Evolutionary conservation across 2,888 invertebrate species (phyloP).

Genomic region (Aphodius granarius): DNA sequence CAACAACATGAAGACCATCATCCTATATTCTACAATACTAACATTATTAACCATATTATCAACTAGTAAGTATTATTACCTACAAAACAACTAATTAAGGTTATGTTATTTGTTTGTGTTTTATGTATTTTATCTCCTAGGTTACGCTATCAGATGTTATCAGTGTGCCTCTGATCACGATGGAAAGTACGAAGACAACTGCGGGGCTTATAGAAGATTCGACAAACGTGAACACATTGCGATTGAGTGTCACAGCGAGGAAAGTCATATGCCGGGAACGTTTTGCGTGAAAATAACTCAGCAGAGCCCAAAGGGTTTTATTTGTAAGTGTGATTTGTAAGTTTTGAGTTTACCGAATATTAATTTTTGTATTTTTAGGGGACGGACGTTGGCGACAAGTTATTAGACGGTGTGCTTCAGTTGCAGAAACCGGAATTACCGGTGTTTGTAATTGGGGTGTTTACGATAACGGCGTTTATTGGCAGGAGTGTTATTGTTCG

Average conservation of each 20-base stretch:
- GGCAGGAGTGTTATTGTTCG: conserved; percentile 96
- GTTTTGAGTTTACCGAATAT: not conserved
- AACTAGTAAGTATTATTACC: not conserved
- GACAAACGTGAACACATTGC: conserved; percentile 84
- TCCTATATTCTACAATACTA: not conserved
- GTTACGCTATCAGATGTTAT: conserved; percentile 81
- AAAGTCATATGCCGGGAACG: conserved; percentile 91
- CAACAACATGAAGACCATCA: not conserved
- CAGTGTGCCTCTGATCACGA: conserved; percentile 91
- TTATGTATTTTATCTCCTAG: conserved; percentile 45
- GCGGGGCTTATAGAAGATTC: conserved; percentile 87
- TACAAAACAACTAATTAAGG: not conserved
- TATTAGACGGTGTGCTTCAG: conserved; percentile 85
- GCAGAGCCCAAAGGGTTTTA: conserved; percentile 91
- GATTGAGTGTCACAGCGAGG: conserved; percentile 92
- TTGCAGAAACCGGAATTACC: conserved; percentile 88
- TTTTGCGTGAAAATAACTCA: conserved; percentile 95
- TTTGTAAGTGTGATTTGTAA: conserved; percentile 75
- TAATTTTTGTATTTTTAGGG: conserved; percentile 74
- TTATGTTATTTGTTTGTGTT: not conserved
- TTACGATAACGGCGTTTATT: conserved; percentile 91
- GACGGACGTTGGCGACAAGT: conserved; percentile 94
- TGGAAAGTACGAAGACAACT: conserved; percentile 77
- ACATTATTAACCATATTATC: not conserved
- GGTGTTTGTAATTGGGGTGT: conserved; percentile 98